Conservation (phyloP, 2,888 invertebrate species). For the Papilio elwesi region DNA sequence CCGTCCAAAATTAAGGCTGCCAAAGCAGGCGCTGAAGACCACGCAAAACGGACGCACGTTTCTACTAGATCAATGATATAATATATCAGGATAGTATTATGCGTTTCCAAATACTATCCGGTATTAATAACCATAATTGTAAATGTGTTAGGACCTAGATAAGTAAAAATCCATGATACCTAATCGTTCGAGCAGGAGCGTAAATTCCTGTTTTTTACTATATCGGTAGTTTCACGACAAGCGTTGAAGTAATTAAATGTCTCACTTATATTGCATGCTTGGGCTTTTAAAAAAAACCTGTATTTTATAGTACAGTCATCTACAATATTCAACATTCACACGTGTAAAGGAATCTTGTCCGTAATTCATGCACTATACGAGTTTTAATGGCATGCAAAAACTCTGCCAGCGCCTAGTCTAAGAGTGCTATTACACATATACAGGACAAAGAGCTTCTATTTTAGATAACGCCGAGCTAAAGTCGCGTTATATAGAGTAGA, state of each 20-base stretch:
- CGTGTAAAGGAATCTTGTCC: slow-evolving; percentile 14
- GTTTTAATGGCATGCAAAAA: slow-evolving; percentile 36
- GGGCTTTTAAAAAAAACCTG: slow-evolving; percentile 11
- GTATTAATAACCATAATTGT: too few relatives aligned
- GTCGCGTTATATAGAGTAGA: slow-evolving; percentile 44
- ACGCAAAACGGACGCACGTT: too few relatives aligned
- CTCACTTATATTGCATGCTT: background rate
- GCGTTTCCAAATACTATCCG: too few relatives aligned
- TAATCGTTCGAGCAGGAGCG: too few relatives aligned
- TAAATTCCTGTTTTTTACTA: background rate
- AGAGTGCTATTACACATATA: slow-evolving; percentile 31
- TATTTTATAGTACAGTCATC: slow-evolving; percentile 20
- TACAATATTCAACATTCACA: background rate
- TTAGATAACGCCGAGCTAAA: slow-evolving; percentile 42
- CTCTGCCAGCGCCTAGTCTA: slow-evolving; percentile 8
- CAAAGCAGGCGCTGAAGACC: too few relatives aligned
- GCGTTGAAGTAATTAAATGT: background rate
- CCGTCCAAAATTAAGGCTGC: too few relatives aligned
- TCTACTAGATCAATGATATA: too few relatives aligned
- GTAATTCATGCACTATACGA: slow-evolving; percentile 1
- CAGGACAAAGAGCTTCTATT: slow-evolving; percentile 39
- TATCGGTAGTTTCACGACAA: background rate
- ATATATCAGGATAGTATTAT: too few relatives aligned
- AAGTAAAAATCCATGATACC: too few relatives aligned
- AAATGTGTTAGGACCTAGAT: too few relatives aligned